Evolutionary conservation across 2,888 invertebrate species (phyloP).

Genomic region (Mamestra brassicae): DNA sequence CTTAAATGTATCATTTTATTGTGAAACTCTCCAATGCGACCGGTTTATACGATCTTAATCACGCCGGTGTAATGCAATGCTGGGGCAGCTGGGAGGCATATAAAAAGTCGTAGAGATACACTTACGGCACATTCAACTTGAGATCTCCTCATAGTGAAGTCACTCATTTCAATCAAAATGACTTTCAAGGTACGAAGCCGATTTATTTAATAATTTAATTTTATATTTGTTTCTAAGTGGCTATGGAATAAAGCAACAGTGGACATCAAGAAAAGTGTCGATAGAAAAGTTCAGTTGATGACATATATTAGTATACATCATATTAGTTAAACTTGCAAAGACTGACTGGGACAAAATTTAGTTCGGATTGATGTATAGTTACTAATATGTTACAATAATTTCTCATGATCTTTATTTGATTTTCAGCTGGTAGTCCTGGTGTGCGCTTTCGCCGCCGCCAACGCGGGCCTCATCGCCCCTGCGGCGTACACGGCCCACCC

Average conservation of each 20-base stretch:
- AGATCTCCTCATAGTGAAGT: slow-evolving; percentile 81
- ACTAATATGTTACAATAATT: neutral
- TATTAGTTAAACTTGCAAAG: neutral
- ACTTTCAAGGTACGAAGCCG: slow-evolving; percentile 82
- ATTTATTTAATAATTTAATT: neutral
- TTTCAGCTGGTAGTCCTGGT: slow-evolving; percentile 81
- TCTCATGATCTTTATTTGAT: slow-evolving; percentile 9
- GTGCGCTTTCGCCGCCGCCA: slow-evolving; percentile 80
- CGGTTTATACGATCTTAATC: slow-evolving; percentile 73
- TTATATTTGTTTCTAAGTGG: neutral
- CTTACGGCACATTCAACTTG: slow-evolving; percentile 84
- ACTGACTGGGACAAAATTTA: neutral
- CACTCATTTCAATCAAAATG: slow-evolving; percentile 79
- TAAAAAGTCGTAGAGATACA: slow-evolving; percentile 79
- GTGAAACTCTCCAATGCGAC: slow-evolving; percentile 71
- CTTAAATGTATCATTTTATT: slow-evolving; percentile 61
- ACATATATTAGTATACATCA: neutral
- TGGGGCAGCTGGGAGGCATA: slow-evolving; percentile 76
- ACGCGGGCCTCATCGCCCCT: slow-evolving; percentile 79
- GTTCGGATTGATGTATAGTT: neutral
- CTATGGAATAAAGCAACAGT: neutral
- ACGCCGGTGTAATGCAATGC: slow-evolving; percentile 74
- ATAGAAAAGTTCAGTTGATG: neutral
- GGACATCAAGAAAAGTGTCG: neutral
- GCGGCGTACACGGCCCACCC: slow-evolving; percentile 75